Evolutionary conservation across 2,113 vertebrate genomes (phyloP).

Genomic region (Amazona vittata): DNA sequence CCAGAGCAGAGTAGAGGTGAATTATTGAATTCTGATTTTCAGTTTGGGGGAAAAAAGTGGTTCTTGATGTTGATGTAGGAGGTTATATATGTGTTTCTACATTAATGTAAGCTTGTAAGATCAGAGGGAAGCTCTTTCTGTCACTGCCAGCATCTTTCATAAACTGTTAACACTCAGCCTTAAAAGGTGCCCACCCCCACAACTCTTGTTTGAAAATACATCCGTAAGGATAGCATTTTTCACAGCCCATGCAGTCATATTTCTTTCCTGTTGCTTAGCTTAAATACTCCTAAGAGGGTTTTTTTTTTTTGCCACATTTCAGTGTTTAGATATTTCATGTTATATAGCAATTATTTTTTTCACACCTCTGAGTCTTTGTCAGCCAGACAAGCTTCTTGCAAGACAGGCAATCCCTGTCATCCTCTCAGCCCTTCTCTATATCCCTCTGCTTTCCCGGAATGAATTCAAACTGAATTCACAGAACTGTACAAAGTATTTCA

Average conservation of each 20-base stretch:
- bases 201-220: accelerated
- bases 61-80: background rate
- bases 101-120: accelerated
- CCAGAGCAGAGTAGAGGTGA: background rate
- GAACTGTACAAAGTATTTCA: background rate
- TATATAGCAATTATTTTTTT: background rate
- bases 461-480: background rate
- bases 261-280: background rate
- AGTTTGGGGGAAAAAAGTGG: accelerated
- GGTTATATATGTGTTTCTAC: accelerated
- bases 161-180: background rate
- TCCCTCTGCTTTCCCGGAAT: background rate
- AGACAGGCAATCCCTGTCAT: background rate
- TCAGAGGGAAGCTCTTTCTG: background rate
- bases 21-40: background rate
- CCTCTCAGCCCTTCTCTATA: background rate
- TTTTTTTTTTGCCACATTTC: accelerated
- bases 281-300: background rate
- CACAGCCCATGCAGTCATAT: accelerated
- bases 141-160: background rate
- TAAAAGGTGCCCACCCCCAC: background rate
- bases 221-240: background rate
- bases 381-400: background rate
- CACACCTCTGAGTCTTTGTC: background rate
- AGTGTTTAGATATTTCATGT: background rate